phyloP scores from a whole-genome alignment of 2,888 invertebrate species.

The Rotaria macrura region DNA sequence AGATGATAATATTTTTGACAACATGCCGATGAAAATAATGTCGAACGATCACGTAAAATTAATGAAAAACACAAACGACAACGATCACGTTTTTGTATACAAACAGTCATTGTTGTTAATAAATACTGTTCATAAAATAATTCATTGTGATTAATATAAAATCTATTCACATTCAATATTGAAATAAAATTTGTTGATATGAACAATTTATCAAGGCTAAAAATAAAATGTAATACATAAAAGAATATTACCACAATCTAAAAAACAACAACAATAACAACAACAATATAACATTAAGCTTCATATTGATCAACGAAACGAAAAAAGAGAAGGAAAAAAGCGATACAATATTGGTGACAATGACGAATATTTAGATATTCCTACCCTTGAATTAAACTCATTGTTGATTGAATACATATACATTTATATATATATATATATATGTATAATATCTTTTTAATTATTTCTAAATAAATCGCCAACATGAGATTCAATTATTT shows the following conservation, averaged over 20 bases:
- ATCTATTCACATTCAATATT: not conserved
- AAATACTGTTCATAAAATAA: not conserved
- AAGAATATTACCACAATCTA: not conserved
- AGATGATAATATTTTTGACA: not conserved
- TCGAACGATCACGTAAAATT: not conserved
- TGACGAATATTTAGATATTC: not conserved
- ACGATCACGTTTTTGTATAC: not conserved
- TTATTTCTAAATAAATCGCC: too few relatives aligned
- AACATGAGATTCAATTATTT: not conserved
- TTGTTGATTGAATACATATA: not conserved
- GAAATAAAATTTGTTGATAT: not conserved
- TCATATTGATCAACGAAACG: not conserved
- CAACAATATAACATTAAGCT: not conserved
- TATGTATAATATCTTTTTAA: not conserved
- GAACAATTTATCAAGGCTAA: not conserved
- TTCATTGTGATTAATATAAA: not conserved
- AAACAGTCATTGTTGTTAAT: not conserved
- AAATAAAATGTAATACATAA: not conserved
- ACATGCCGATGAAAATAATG: not conserved
- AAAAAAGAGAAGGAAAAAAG: not conserved
- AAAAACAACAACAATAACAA: not conserved
- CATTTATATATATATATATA: not conserved
- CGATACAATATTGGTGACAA: not conserved
- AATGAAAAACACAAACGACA: conserved; percentile 3
- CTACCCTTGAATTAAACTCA: not conserved